Evolutionary conservation across 2,888 invertebrate genomes (phyloP), one percentile per base, ranked within the genome.

Genomic region (Pheosia tremula): DNA sequence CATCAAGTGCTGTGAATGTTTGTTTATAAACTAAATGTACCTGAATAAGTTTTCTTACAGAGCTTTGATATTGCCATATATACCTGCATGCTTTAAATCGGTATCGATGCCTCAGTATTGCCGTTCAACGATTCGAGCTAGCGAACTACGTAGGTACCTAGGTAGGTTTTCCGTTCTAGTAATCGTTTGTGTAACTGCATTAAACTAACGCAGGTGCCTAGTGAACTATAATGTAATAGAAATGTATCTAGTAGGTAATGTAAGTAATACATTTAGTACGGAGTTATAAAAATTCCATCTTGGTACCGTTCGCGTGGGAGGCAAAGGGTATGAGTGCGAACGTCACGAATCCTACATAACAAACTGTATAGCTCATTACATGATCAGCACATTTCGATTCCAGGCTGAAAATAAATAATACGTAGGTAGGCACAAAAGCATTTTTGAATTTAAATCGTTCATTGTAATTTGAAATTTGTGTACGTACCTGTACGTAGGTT

Each of bases 251-350:
- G n/a, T 53, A 41, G 53, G 64, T 57, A 63, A 68, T 74, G n/a
- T 53, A 41, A 49, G 64, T 57, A 63, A 68, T 74, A 71, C 68
- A 71, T 71, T 68, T 37, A 61, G 56, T 45, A 36, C 52, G 38
- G 41, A 58, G 66, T 69, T 65, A 71, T 71, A 70, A 77, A 75
- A 77, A 67, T 68, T 77, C 69, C 70, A 78, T 69, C 69, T 72
- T 53, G 64, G 61, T 66, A 64, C 63, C 58, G 69, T 73, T 72
- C 69, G 90, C 88, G 90, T 89, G 87, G 88, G 90, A 77, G 75
- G 82, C 69, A 88, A 89, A 90, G 91, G 90, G 90, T 87, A 87
- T 71, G 80, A 79, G 71, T 79, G 79, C 82, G 89, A 89, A 89
- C 91, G 91, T 91, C 91, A 91, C 80, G 73, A 72, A 68, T 64